Base-by-base conservation (phyloP, 2,113 vertebrate genomes). In the Spea multiplicata region DNA sequence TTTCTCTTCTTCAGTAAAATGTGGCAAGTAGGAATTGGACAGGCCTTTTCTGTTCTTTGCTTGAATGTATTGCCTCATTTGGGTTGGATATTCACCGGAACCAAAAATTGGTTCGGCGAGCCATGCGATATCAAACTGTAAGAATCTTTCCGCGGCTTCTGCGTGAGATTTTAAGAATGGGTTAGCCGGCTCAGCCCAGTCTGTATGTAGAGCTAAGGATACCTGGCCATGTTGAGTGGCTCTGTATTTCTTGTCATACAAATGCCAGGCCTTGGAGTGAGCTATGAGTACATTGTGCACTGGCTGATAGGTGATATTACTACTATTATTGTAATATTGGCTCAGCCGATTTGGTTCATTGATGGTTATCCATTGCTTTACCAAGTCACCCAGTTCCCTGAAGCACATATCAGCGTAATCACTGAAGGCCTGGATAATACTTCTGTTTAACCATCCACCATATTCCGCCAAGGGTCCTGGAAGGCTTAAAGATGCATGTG, bases 111-210 rank as follows among this genome's bases (percentile, higher is more conserved):
- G 96, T 5, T 98, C 93, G 0, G 97, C 92, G 85, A 98, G 96
- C 88, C 93, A 94, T 49, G 92, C 96, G 14, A 98, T 89, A 85
- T 99, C 95, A 83, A 96, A 96, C 73, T 94, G 87, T 49, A 99
- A 92, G 82, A 98, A 95, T 68, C 93, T 90, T 59, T 92, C 87
- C 0, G 92, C 93, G 2, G 97, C 95, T 66, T 73, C 73, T 0
- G 44, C 55, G 52, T 98, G 94, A 0, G 94, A 91, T 12, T 90
- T 84, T 0, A 90, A 74, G 70, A 91, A 99, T 2, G 95, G 95
- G 84, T 97, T 96, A 83, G 96, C 96, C 0, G 96, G 95, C 75
- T 97, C 93, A 0, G 89, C 95, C 97, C 97, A 99, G 85, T 99
- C 96, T 0, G 95, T 91, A 5, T 98, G 96, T 80, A 99, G 87